phyloP scores from a whole-genome alignment of 2,888 invertebrate species.

The Drosophila engyochracea region DNA sequence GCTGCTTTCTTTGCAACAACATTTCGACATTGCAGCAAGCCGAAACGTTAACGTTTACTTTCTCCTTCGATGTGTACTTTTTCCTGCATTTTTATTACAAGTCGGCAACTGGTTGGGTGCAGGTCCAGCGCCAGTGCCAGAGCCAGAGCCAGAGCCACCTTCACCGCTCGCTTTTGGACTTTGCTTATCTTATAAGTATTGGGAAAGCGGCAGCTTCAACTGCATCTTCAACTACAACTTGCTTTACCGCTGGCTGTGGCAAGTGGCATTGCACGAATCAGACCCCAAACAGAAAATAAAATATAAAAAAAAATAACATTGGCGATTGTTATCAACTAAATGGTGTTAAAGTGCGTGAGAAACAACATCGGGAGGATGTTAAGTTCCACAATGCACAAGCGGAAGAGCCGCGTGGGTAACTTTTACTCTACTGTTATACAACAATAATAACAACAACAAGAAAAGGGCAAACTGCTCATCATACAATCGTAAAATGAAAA shows the following conservation, averaged over 20 bases:
- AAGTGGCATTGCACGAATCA: conserved; percentile 70
- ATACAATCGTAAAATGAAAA: conserved; percentile 24
- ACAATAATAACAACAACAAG: conserved; percentile 53
- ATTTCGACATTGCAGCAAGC: conserved; percentile 71
- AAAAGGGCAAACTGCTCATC: conserved; percentile 51
- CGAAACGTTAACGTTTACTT: conserved; percentile 74
- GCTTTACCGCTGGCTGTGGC: conserved; percentile 33
- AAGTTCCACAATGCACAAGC: conserved; percentile 17
- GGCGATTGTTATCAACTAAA: conserved; percentile 80
- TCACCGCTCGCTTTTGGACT: conserved; percentile 76
- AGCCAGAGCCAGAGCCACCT: conserved; percentile 50
- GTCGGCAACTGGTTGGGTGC: conserved; percentile 62
- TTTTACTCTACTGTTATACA: conserved; percentile 70
- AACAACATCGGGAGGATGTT: conserved; percentile 56
- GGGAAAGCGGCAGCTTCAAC: conserved; percentile 61
- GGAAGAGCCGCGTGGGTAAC: conserved; percentile 62
- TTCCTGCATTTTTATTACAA: conserved; percentile 78
- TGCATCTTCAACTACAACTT: conserved; percentile 65
- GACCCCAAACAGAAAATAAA: conserved; percentile 21
- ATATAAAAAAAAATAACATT: conserved; percentile 28
- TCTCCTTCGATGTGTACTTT: conserved; percentile 80
- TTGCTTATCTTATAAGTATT: conserved; percentile 71
- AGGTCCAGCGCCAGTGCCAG: conserved; percentile 56
- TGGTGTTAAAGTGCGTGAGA: conserved; percentile 82
- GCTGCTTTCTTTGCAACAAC: conserved; percentile 79